phyloP scores from a whole-genome alignment of 2,888 invertebrate species.

The Pandemis corylana region DNA sequence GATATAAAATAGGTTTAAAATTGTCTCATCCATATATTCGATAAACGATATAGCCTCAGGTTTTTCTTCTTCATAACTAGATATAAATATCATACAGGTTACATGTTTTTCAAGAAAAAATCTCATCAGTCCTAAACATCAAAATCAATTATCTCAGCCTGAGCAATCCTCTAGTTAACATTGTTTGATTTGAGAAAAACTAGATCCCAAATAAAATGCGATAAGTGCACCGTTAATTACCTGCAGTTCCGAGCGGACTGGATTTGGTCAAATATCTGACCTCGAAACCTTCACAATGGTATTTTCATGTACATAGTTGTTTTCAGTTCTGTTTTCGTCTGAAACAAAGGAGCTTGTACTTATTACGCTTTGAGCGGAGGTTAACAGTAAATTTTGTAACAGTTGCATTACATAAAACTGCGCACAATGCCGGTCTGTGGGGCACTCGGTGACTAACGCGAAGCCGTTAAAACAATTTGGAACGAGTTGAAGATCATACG shows the following conservation, averaged over 20 bases:
- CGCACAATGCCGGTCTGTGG: conserved; percentile 55
- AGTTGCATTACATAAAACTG: conserved; percentile 74
- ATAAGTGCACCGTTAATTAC: neutral
- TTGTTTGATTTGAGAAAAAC: neutral
- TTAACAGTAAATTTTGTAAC: conserved; percentile 75
- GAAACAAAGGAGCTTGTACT: conserved; percentile 64
- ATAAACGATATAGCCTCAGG: too few relatives aligned
- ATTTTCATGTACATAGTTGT: conserved; percentile 55
- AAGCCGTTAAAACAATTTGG: conserved; percentile 61
- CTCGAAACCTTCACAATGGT: conserved; percentile 61
- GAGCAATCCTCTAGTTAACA: too few relatives aligned
- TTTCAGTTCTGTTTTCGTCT: conserved; percentile 58
- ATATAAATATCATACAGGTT: too few relatives aligned
- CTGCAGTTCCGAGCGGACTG: conserved; percentile 9
- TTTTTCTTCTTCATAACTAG: too few relatives aligned
- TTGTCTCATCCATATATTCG: too few relatives aligned
- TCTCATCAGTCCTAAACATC: too few relatives aligned
- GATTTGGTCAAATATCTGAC: conserved; percentile 55
- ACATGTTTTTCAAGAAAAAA: too few relatives aligned
- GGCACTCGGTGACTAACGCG: conserved; percentile 60
- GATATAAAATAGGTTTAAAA: too few relatives aligned
- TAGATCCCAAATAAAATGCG: neutral
- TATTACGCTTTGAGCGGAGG: conserved; percentile 58
- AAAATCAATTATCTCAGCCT: too few relatives aligned
- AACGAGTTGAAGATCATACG: conserved; percentile 44